Evolutionary conservation across 2,797 vertebrate genomes (phyloP).

Genomic region (Falco rusticolus): DNA sequence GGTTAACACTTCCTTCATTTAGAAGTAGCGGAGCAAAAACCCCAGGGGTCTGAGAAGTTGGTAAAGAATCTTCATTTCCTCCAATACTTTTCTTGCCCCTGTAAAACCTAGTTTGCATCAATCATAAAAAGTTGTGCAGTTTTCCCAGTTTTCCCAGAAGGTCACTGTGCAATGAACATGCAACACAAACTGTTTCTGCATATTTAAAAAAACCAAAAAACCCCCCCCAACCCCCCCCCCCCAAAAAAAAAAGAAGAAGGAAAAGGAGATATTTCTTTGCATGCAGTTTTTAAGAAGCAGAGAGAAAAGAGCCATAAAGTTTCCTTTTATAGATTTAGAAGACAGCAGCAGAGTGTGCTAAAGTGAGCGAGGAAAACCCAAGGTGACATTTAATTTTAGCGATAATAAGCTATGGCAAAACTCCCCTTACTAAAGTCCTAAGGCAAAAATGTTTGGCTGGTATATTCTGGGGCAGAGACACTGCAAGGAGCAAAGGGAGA

Average conservation of each 20-base stretch:
- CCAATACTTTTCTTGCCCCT: not conserved
- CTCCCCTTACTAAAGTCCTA: constrained; percentile 52
- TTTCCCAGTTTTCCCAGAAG: not conserved
- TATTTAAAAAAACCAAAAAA: not conserved
- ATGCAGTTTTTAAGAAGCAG: constrained; percentile 26
- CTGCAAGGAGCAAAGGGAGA: not conserved
- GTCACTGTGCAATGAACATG: not conserved
- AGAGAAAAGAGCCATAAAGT: constrained; percentile 50
- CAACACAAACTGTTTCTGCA: not conserved
- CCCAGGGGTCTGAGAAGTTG: not conserved
- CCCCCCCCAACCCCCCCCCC: too few relatives aligned
- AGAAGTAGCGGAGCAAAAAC: not conserved
- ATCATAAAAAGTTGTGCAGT: not conserved
- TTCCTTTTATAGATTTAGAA: constrained; percentile 58
- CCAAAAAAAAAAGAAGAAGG: not conserved
- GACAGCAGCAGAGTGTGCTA: constrained; percentile 32
- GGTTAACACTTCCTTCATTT: not conserved
- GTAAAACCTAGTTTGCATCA: not conserved
- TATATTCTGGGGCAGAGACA: not conserved
- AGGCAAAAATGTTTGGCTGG: constrained; percentile 1
- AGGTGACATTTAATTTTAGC: constrained; percentile 70
- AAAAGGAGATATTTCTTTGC: not conserved
- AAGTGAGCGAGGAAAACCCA: constrained; percentile 66
- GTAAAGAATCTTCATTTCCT: not conserved
- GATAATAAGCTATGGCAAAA: constrained; percentile 65